Conservation (phyloP, 2,888 invertebrate species). For the Ellobium chinense region DNA sequence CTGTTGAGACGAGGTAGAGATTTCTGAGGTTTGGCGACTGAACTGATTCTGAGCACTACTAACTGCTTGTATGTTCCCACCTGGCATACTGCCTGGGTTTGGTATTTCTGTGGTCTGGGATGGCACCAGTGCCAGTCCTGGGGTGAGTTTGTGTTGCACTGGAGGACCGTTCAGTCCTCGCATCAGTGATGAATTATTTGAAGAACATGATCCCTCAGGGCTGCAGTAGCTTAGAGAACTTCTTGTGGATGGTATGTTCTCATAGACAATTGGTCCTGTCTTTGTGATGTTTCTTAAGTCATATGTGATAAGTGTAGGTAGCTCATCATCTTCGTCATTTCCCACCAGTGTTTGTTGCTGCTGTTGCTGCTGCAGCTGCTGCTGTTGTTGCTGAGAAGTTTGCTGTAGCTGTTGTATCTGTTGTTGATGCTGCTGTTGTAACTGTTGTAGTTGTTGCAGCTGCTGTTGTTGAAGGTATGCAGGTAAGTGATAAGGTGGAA, state of each 20-base stretch:
- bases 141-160: too few species aligned
- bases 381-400: background rate
- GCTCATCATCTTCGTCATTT: constrained; percentile 23
- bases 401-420: too few species aligned
- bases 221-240: constrained; percentile 11
- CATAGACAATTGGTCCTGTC: constrained; percentile 41
- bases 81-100: background rate
- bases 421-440: too few species aligned
- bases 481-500: constrained; percentile 1
- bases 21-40: constrained; percentile 16
- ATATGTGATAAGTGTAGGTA: constrained; percentile 38
- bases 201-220: background rate
- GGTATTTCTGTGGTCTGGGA: background rate
- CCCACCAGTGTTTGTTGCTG: background rate
- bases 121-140: background rate
- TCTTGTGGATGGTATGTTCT: constrained; percentile 23
- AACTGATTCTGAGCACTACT: background rate
- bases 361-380: background rate
- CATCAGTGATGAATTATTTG: background rate
- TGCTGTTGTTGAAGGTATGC: constrained; percentile 1
- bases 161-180: background rate
- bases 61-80: constrained; percentile 10
- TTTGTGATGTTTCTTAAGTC: constrained; percentile 31
- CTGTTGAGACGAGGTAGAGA: constrained; percentile 21
- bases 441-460: constrained; percentile 6